Conservation (phyloP, 2,113 vertebrate genomes). For the Trinectes maculatus region DNA sequence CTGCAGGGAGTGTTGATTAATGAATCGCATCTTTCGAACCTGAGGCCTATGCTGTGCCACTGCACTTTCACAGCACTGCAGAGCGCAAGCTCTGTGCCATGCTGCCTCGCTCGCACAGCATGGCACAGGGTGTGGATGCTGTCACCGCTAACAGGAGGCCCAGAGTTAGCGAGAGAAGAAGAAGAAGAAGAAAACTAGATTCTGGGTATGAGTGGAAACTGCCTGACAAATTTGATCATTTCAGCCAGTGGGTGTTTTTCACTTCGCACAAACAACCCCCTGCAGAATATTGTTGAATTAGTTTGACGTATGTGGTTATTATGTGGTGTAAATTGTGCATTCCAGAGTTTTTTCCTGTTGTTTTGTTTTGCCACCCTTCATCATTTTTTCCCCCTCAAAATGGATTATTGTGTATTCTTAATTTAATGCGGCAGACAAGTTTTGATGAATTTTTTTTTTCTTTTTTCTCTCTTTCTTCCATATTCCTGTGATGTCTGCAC, state of each 20-base stretch:
- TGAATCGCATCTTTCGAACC: constrained; percentile 78
- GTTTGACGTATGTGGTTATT: constrained; percentile 61
- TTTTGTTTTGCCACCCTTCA: constrained; percentile 22
- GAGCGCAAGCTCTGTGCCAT: constrained; percentile 59
- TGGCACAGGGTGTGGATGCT: constrained; percentile 56
- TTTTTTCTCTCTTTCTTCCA: constrained; percentile 48
- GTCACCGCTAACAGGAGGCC: constrained; percentile 44
- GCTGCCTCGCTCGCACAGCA: constrained; percentile 49
- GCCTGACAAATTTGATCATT: constrained; percentile 55
- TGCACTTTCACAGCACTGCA: constrained; percentile 65
- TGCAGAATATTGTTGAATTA: constrained; percentile 49
- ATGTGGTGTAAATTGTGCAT: constrained; percentile 47
- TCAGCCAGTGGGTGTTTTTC: constrained; percentile 53
- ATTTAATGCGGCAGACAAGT: constrained; percentile 15
- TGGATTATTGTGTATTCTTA: constrained; percentile 2
- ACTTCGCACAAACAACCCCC: constrained; percentile 50
- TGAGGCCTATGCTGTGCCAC: constrained; percentile 53
- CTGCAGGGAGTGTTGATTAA: constrained; percentile 74
- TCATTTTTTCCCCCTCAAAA: not conserved
- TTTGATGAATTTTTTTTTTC: constrained; percentile 25
- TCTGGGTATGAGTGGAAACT: constrained; percentile 41
- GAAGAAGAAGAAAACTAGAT: constrained; percentile 45
- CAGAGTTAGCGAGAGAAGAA: constrained; percentile 35
- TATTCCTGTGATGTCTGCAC: constrained; percentile 24
- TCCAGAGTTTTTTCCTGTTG: constrained; percentile 42